Base-by-base conservation (phyloP, 2,113 vertebrate species). In the Thalassoma bifasciatum region DNA sequence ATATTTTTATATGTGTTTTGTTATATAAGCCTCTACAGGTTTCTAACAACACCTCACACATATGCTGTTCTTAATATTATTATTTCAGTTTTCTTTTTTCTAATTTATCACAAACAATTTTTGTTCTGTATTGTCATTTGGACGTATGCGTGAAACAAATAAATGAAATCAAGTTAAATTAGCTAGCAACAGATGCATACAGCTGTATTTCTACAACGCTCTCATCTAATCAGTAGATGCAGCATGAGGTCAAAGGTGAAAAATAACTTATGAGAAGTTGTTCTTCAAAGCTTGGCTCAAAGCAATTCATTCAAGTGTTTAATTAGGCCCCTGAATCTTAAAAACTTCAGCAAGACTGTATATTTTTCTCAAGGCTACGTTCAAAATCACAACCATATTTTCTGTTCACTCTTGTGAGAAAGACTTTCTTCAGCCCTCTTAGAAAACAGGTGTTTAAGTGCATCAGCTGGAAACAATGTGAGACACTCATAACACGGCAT, bases 321-420 rank as follows among this genome's bases (percentile, higher is more conserved):
- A 30, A 30, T 30, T 30, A 30, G 6, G 30, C 47, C 14, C 49
- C 2, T 40, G 23, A 57, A 26, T 17, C 14, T 9, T 49, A n/a
- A 21, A 26, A 53, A 22, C 34, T 26, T 2, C 14, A 62, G 47
- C 19, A 17, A 26, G 53, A 59, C 37, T 64, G 2, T 37, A 44
- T 11, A 4, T 13, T 47, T 67, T 47, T 17, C n/a, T 60, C 3
- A 4, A 23, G 36, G 16, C 17, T 26, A 23, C 2, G 12, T 59
- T 76, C 42, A 49, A 53, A 38, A 72, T 56, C 24, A 71, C 38
- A 10, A 21, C n/a, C 14, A 34, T 38, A 24, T 61, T 37, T 72
- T 14, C 38, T 38, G 26, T 22, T 37, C 34, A 22, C 22, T 47
- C 9, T 38, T 47, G 11, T 51, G 21, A 53, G 17, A 42, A n/a